A percentile compares a stretch with the other conserved stretches of the same genome.
These are phyloP conservation scores for Petrocephalus schoutedeni DNA, from an alignment of 2,797 vertebrate species.

Conservation along the genomic window DNA sequence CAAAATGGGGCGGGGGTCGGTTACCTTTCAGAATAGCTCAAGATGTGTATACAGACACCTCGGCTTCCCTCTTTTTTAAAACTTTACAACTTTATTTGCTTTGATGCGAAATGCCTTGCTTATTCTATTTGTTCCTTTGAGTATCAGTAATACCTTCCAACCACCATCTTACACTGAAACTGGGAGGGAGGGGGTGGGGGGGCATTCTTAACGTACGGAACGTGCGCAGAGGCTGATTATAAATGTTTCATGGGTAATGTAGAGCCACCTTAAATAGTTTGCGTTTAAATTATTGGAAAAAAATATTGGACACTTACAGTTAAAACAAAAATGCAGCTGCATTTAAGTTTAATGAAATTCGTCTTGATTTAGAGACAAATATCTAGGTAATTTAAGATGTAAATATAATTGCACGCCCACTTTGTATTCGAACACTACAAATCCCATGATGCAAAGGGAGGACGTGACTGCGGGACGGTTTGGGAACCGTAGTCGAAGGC, in stretches of 20 bases:
- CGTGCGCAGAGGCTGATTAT: slow-evolving; percentile 51
- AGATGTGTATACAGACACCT: slow-evolving; percentile 48
- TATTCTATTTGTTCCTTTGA: slow-evolving; percentile 59
- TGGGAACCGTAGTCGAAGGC: not conserved
- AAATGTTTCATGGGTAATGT: slow-evolving; percentile 51
- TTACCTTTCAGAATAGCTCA: slow-evolving; percentile 58
- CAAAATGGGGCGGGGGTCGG: slow-evolving; percentile 65
- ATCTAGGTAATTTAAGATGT: not conserved
- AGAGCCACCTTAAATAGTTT: not conserved
- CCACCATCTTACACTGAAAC: slow-evolving; percentile 80
- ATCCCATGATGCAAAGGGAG: not conserved
- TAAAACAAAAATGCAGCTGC: not conserved
- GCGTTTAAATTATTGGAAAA: not conserved
- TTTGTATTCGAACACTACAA: not conserved
- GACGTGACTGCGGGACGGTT: not conserved
- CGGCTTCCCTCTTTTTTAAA: slow-evolving; percentile 43
- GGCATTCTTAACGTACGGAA: slow-evolving; percentile 53
- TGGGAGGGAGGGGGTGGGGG: slow-evolving; percentile 68
- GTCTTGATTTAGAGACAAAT: not conserved
- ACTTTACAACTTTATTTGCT: slow-evolving; percentile 51
- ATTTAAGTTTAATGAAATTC: not conserved
- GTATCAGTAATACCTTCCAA: slow-evolving; percentile 69
- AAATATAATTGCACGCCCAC: slow-evolving; percentile 45
- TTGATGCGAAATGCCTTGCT: slow-evolving; percentile 56
- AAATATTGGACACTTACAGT: not conserved